These are phyloP conservation scores for Trematomus loennbergii DNA, from an alignment of 2,113 vertebrate genomes.

Conservation along the genomic window DNA sequence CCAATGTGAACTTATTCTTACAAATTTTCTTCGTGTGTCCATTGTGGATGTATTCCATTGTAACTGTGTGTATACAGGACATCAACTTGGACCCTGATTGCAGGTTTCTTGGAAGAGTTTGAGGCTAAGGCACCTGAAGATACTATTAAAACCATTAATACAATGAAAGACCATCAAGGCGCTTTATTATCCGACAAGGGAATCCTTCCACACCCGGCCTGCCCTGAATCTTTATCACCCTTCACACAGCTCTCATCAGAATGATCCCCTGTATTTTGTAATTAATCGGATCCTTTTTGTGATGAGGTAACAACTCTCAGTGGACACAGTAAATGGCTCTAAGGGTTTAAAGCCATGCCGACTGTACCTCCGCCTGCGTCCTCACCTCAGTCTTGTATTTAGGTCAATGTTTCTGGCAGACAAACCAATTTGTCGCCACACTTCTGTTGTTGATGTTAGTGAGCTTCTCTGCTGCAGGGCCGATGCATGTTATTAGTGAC, in stretches of 20 bases:
- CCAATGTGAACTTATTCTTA: too few relatives aligned
- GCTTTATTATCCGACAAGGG: not conserved
- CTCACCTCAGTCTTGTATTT: not conserved
- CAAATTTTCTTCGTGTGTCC: too few relatives aligned
- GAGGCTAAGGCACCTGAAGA: not conserved
- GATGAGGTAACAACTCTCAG: not conserved
- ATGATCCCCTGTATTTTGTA: not conserved
- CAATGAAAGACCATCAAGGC: not conserved
- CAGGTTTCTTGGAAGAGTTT: not conserved
- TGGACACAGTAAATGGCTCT: too few relatives aligned
- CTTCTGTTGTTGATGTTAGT: conserved; percentile 9
- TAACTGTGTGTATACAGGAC: not conserved
- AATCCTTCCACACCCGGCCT: not conserved
- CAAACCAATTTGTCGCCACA: conserved; percentile 12
- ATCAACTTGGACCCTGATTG: not conserved
- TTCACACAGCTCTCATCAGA: not conserved
- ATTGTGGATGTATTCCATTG: not conserved
- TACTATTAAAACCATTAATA: not conserved
- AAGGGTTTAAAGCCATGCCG: not conserved
- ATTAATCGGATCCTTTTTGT: not conserved
- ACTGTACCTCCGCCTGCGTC: not conserved
- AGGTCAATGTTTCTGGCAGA: conserved; percentile 43
- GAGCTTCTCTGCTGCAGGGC: conserved; percentile 33
- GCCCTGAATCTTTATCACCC: not conserved
- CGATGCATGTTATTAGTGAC: conserved; percentile 33